Evolutionary conservation across 2,113 vertebrate genomes (phyloP), one percentile per base, ranked within the genome.

Genomic region (Nanger granti): DNA sequence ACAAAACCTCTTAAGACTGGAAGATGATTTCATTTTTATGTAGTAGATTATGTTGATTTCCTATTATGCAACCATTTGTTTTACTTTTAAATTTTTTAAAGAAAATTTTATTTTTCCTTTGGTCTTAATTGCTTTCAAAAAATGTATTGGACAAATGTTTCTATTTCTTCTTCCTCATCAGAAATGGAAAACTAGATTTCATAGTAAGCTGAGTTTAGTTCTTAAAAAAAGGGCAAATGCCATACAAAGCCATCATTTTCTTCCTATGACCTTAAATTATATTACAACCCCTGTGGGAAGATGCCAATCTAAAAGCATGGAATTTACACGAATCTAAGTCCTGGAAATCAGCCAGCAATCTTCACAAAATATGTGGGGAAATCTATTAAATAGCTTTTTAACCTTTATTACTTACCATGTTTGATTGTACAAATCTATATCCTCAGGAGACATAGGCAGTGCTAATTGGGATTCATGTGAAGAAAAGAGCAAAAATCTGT

Each of bases 261-360:
- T 96, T 94, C 26, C 66, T 87, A 84, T 89, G 85, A 88, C 69
- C 55, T 97, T 96, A 95, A 82, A 83, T 97, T 95, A 95, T 57
- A 93, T 86, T 85, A 49, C 88, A 96, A 18, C 1, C 3, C 31
- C 64, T 95, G 47, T 86, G 31, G 85, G 49, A 54, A 96, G 8
- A 44, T 92, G 73, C 97, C 95, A 86, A 34, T 96, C 41, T 97
- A 96, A 96, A 94, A 93, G 79, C 80, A 49, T 91, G 85, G 37
- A 95, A 97, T 97, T 97, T 97, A 87, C 93, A 97, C 73, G 95
- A 94, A 97, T 97, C 84, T 90, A 76, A 41, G 18, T 59, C 87
- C 95, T 31, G 14, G 84, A 91, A 97, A 88, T 86, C n/a, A 96
- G 59, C 88, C 73, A 97, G 60, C 41, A 95, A 54, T 79, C 76